Conservation (phyloP, 2,888 invertebrate species). For the Lycophotia porphyrea region DNA sequence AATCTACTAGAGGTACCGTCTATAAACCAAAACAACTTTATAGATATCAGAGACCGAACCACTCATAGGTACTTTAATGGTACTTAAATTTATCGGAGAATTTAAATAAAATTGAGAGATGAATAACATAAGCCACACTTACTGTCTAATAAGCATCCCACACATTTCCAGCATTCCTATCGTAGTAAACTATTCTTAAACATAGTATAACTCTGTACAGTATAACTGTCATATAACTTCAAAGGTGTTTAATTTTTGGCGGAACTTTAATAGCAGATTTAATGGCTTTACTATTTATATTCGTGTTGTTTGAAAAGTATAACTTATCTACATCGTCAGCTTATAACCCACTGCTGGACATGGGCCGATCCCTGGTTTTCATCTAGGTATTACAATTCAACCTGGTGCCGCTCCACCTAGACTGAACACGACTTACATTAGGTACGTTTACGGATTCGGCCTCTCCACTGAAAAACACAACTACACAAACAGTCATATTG, state of each 20-base stretch:
- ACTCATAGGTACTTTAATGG: background rate
- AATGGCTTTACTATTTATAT: background rate
- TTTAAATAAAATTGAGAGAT: background rate
- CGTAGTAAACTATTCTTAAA: slow-evolving; percentile 21
- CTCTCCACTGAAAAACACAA: background rate
- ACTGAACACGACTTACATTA: background rate
- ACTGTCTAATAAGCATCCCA: slow-evolving; percentile 1
- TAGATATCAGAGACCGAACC: background rate
- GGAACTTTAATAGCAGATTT: slow-evolving; percentile 2
- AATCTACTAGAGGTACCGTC: background rate
- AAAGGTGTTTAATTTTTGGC: slow-evolving; percentile 7
- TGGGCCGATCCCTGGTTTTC: too few species aligned
- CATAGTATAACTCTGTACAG: background rate
- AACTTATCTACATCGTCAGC: background rate
- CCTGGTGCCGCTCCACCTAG: background rate
- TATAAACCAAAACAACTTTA: background rate
- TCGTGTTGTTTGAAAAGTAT: background rate
- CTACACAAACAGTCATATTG: background rate
- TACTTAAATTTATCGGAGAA: background rate
- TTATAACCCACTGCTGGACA: background rate
- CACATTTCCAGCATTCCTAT: background rate
- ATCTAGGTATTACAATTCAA: background rate
- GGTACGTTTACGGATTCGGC: background rate
- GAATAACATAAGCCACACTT: background rate
- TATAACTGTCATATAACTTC: slow-evolving; percentile 7